Conservation (phyloP, 1,140 invertebrate genomes). For the Yoshiicerus persimilis region DNA sequence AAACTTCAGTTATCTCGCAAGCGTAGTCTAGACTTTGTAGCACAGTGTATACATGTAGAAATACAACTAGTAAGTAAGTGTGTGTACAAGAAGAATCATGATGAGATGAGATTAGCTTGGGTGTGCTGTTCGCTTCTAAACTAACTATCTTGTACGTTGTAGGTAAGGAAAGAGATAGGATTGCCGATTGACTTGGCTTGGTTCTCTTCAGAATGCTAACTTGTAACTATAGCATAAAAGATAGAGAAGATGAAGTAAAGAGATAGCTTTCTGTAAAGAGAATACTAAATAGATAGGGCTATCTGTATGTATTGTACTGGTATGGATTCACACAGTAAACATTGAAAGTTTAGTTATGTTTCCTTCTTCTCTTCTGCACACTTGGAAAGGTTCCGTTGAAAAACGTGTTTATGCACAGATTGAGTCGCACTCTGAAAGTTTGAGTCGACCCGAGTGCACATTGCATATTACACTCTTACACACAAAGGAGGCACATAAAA, state of each 20-base stretch:
- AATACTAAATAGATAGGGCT: neutral
- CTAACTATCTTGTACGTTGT: neutral
- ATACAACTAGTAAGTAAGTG: neutral
- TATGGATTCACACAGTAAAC: neutral
- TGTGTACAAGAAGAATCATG: neutral
- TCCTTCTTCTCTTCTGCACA: neutral
- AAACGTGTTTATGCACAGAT: constrained; percentile 37
- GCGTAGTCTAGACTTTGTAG: neutral
- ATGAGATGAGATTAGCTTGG: neutral
- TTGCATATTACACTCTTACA: neutral
- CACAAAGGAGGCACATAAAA: neutral
- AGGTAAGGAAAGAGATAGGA: neutral
- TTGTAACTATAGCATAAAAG: neutral
- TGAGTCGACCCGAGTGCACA: neutral
- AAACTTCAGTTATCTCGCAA: neutral
- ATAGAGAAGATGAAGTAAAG: neutral
- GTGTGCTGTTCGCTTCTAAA: neutral
- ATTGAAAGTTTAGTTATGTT: neutral
- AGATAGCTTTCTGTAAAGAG: neutral
- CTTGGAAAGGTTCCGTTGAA: constrained; percentile 17
- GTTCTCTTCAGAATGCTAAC: neutral
- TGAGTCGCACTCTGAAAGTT: neutral
- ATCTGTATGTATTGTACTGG: neutral
- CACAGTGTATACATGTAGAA: neutral
- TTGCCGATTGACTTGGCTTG: neutral